Evolutionary conservation across 2,888 invertebrate species (phyloP).

Genomic region (Tetragonula carbonaria): DNA sequence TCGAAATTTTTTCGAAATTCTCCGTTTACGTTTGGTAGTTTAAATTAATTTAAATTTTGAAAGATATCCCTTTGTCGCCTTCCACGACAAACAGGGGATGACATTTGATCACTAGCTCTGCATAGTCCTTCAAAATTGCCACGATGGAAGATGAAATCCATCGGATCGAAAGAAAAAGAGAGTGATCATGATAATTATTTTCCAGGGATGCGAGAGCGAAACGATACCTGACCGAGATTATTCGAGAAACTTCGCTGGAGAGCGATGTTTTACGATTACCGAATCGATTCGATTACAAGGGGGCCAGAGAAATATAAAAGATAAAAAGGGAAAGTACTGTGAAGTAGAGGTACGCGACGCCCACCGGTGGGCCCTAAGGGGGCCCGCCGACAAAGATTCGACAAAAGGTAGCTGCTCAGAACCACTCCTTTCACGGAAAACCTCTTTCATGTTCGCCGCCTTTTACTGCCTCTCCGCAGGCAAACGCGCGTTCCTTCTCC

Average conservation of each 20-base stretch:
- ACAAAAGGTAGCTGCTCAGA: slow-evolving; percentile 77
- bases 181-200: no score
- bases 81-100: no score
- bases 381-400: slow-evolving; percentile 76
- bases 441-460: slow-evolving; percentile 82
- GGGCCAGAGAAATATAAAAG: slow-evolving; percentile 8
- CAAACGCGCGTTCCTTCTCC: slow-evolving; percentile 47
- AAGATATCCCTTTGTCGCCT: no score
- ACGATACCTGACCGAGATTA: slow-evolving; percentile 22
- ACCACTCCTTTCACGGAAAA: slow-evolving; percentile 82
- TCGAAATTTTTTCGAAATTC: no score
- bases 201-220: neutral
- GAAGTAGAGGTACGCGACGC: slow-evolving; percentile 41
- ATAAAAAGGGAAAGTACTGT: slow-evolving; percentile 29
- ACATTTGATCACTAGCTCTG: neutral
- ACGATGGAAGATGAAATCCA: neutral
- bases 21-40: no score
- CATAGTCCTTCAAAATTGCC: neutral
- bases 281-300: slow-evolving; percentile 56
- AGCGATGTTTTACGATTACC: slow-evolving; percentile 28
- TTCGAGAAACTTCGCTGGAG: neutral
- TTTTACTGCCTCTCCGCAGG: slow-evolving; percentile 72
- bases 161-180: neutral
- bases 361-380: slow-evolving; percentile 37
- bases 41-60: no score